phyloP scores from a whole-genome alignment of 2,797 vertebrate species.

The Brachyrhaphis roseni region DNA sequence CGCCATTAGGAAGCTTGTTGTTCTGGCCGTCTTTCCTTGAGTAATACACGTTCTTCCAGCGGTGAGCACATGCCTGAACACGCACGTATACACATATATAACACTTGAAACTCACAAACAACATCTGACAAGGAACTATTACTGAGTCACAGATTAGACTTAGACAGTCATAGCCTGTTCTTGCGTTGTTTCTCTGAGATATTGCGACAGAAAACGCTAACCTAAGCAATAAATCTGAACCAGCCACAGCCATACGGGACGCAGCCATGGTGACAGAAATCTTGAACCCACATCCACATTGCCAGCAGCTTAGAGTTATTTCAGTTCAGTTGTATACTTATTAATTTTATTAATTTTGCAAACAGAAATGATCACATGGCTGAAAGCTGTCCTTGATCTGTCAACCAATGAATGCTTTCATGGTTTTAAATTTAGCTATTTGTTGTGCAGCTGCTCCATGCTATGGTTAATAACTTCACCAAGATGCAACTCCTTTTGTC shows the following conservation, averaged over 20 bases:
- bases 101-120: constrained; percentile 19
- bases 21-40: constrained; percentile 77
- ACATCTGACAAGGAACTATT: constrained; percentile 54
- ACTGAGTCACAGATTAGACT: constrained; percentile 40
- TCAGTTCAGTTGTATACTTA: neutral
- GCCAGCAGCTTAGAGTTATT: constrained; percentile 25
- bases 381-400: neutral
- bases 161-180: too few relatives aligned
- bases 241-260: too few relatives aligned
- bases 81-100: constrained; percentile 36
- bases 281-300: constrained; percentile 2
- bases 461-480: neutral
- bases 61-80: constrained; percentile 92
- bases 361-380: neutral
- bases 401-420: neutral
- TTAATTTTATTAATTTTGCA: constrained; percentile 1
- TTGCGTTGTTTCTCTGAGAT: neutral
- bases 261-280: too few relatives aligned
- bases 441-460: neutral
- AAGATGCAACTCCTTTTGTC: neutral
- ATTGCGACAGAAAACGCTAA: too few relatives aligned
- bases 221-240: too few relatives aligned
- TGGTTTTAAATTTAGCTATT: neutral
- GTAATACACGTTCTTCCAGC: constrained; percentile 95
- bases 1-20: constrained; percentile 87